These are phyloP conservation scores for Zaprionus capensis DNA, from an alignment of 1,140 invertebrate genomes.

Conservation along the genomic window DNA sequence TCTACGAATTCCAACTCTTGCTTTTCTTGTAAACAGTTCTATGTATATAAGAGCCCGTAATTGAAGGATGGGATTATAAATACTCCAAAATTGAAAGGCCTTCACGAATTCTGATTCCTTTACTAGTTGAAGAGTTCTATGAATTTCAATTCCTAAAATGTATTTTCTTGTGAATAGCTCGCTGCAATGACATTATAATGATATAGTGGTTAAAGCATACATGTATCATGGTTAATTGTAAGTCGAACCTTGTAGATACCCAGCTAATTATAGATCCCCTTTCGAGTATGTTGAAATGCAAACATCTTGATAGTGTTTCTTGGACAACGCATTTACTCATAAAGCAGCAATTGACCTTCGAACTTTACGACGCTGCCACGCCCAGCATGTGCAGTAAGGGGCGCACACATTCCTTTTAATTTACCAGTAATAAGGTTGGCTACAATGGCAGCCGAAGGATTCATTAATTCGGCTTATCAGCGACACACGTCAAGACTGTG, in stretches of 20 bases:
- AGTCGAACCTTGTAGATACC: not conserved
- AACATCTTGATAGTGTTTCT: not conserved
- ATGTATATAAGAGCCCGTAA: too few relatives aligned
- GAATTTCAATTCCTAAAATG: not conserved
- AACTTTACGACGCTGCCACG: slow-evolving; percentile 36
- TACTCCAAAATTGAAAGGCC: too few relatives aligned
- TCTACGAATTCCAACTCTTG: not conserved
- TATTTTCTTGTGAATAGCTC: not conserved
- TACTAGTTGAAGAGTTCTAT: not conserved
- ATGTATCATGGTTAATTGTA: not conserved
- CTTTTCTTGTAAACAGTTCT: too few relatives aligned
- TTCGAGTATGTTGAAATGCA: not conserved
- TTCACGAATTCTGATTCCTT: too few relatives aligned
- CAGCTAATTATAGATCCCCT: not conserved
- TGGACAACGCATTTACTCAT: not conserved
- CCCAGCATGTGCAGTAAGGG: not conserved
- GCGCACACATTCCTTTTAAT: slow-evolving; percentile 26
- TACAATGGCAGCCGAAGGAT: slow-evolving; percentile 3
- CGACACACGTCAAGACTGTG: slow-evolving; percentile 29
- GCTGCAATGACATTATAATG: not conserved
- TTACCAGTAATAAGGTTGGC: slow-evolving; percentile 47
- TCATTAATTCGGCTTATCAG: slow-evolving; percentile 70
- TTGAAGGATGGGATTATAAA: too few relatives aligned
- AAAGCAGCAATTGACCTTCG: slow-evolving; percentile 17
- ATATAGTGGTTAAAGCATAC: not conserved